Conservation (phyloP, 2,797 vertebrate species). For the Halcyon leucocephala region DNA sequence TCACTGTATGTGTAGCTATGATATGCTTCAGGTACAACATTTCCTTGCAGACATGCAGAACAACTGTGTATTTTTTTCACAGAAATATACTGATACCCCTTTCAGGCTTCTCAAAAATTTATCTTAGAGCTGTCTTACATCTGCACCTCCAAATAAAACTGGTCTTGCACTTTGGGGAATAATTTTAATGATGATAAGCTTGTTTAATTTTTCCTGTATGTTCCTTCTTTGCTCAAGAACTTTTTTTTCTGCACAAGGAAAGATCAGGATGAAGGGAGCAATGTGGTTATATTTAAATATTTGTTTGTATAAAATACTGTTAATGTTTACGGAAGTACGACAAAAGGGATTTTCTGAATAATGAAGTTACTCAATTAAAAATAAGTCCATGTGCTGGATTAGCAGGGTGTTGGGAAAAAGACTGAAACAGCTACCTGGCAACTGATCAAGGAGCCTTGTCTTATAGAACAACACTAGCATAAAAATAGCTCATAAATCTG, state of each 20-base stretch:
- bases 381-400: slow-evolving; percentile 59
- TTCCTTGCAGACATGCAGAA: background rate
- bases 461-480: slow-evolving; percentile 63
- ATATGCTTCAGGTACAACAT: background rate
- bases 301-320: slow-evolving; percentile 15
- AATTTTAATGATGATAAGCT: background rate
- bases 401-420: slow-evolving; percentile 33
- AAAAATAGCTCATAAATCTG: slow-evolving; percentile 74
- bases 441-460: slow-evolving; percentile 66
- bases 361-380: slow-evolving; percentile 71
- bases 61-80: background rate
- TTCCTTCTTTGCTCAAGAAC: background rate
- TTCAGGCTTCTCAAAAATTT: background rate
- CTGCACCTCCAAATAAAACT: background rate
- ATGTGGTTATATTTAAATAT: background rate
- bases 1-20: accelerated
- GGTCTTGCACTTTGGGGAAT: background rate
- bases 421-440: slow-evolving; percentile 60
- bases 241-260: background rate
- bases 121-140: background rate
- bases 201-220: background rate
- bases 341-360: slow-evolving; percentile 59
- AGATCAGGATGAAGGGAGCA: background rate
- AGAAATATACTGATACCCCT: background rate
- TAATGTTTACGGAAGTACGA: background rate